Evolutionary conservation across 2,113 vertebrate species (phyloP).

Genomic region (Lucifuga dentata): DNA sequence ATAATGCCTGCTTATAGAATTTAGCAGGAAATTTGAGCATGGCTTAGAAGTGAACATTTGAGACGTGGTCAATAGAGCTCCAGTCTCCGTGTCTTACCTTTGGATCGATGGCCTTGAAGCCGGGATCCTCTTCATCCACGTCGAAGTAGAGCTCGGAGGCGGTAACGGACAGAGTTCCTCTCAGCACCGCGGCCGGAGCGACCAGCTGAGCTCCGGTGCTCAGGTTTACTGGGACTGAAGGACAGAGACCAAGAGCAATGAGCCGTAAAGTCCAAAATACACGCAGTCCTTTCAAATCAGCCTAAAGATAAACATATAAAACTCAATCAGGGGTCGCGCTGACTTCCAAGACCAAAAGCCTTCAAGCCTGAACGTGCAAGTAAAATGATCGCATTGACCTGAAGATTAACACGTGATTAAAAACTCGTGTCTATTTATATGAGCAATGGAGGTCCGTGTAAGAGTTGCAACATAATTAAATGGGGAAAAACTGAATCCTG

Average conservation of each 20-base stretch:
- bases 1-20: not conserved
- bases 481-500: not conserved
- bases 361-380: not conserved
- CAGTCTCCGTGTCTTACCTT: conserved; percentile 88
- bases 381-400: too few species aligned
- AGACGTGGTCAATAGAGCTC: conserved; percentile 34
- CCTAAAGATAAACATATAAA: conserved; percentile 50
- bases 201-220: conserved; percentile 93
- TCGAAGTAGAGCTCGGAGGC: conserved; percentile 97
- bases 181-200: conserved; percentile 90
- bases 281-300: too few species aligned
- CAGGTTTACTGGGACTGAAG: conserved; percentile 91
- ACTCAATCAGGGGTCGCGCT: conserved; percentile 17
- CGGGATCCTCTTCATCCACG: conserved; percentile 96
- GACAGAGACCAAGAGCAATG: too few species aligned
- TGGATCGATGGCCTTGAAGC: conserved; percentile 95
- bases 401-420: not conserved
- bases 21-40: not conserved
- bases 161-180: conserved; percentile 95
- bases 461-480: not conserved
- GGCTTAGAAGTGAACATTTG: conserved; percentile 14
- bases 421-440: not conserved
- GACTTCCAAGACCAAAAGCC: conserved; percentile 1
- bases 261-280: too few species aligned
- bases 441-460: too few species aligned